Evolutionary conservation across 2,888 invertebrate species (phyloP).

Genomic region (Tipula lateralis): DNA sequence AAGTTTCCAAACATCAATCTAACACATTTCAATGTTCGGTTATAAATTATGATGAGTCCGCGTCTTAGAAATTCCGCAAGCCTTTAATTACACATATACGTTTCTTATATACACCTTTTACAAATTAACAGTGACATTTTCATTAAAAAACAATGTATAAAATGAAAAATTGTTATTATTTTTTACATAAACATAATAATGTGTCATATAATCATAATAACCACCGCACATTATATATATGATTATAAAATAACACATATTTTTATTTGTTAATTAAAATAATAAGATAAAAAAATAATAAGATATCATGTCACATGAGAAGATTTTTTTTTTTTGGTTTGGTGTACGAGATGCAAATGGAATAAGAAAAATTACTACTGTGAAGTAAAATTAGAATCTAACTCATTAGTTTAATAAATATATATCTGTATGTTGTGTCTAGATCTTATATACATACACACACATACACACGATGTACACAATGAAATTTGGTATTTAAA

Average conservation of each 20-base stretch:
- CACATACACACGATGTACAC: neutral
- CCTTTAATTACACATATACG: neutral
- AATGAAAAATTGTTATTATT: neutral
- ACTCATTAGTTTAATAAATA: slow-evolving; percentile 24
- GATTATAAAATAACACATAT: neutral
- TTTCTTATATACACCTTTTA: neutral
- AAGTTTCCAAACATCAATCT: neutral
- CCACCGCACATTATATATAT: neutral
- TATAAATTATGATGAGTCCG: neutral
- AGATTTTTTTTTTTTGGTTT: too few relatives aligned
- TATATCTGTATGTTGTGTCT: neutral
- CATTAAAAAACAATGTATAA: neutral
- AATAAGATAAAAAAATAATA: neutral
- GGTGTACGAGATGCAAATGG: neutral
- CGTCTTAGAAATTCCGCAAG: neutral
- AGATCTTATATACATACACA: neutral
- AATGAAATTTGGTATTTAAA: slow-evolving; percentile 14
- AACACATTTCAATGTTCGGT: neutral
- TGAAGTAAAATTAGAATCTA: slow-evolving; percentile 11
- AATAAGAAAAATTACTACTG: slow-evolving; percentile 19
- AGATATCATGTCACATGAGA: slow-evolving; percentile 19
- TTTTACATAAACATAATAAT: neutral
- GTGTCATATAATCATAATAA: slow-evolving; percentile 20
- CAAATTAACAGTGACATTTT: neutral
- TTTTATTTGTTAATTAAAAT: slow-evolving; percentile 24